phyloP scores from a whole-genome alignment of 2,797 vertebrate species.

The Pipistrellus kuhlii region DNA sequence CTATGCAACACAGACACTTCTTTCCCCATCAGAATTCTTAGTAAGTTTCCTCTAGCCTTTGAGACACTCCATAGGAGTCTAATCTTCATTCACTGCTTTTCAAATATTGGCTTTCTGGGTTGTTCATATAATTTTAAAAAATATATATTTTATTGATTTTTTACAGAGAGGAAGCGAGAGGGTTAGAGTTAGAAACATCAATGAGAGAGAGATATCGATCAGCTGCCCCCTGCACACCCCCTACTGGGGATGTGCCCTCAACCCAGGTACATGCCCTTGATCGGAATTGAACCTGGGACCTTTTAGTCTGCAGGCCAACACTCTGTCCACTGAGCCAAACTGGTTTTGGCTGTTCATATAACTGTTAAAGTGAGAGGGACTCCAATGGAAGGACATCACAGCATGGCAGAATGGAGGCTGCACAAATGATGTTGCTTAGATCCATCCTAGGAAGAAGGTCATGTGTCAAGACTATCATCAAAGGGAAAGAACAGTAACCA shows the following conservation, averaged over 20 bases:
- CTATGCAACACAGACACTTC: conserved; percentile 5
- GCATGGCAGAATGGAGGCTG: not conserved
- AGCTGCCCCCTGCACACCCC: no score
- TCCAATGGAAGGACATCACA: not conserved
- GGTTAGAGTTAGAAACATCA: no score
- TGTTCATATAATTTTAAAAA: conserved; percentile 55
- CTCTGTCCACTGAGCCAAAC: no score
- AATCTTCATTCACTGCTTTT: conserved; percentile 69
- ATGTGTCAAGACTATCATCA: not conserved
- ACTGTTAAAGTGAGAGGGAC: conserved; percentile 36
- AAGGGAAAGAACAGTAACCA: not conserved
- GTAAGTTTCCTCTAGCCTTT: conserved; percentile 40
- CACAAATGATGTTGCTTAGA: fast-evolving
- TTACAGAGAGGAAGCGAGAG: no score
- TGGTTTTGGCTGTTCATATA: conserved; percentile 24
- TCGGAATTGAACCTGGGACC: no score
- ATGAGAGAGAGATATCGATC: no score
- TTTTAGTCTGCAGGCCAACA: no score
- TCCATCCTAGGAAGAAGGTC: not conserved
- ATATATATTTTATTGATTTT: no score
- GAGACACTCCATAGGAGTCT: not conserved
- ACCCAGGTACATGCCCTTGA: no score
- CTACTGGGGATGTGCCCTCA: no score
- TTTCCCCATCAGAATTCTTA: conserved; percentile 43
- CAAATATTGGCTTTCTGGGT: not conserved